Evolutionary conservation across 1,140 invertebrate genomes (phyloP).

Genomic region (Sarcophaga peregrina): DNA sequence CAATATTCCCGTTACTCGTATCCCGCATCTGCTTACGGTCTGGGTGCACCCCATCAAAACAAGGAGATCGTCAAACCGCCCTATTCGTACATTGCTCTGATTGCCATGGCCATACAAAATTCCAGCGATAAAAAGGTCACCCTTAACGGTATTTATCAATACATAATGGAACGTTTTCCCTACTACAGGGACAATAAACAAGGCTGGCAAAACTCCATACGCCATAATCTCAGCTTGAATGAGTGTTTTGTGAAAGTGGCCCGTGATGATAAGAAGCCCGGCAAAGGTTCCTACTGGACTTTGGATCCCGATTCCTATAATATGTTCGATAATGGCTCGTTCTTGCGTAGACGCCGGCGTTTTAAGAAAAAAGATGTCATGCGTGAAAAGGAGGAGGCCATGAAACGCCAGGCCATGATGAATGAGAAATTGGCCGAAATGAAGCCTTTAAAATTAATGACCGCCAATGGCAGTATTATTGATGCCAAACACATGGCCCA

Average conservation of each 20-base stretch:
- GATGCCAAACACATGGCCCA: constrained; percentile 64
- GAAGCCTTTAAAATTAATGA: constrained; percentile 65
- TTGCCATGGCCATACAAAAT: constrained; percentile 97
- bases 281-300: constrained; percentile 98
- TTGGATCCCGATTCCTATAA: constrained; percentile 96
- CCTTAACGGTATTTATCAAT: constrained; percentile 97
- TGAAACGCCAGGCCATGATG: constrained; percentile 76
- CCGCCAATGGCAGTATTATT: constrained; percentile 59
- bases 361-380: constrained; percentile 97
- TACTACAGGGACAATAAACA: constrained; percentile 98
- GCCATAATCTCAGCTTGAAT: constrained; percentile 97
- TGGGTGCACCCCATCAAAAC: constrained; percentile 78
- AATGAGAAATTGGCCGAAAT: constrained; percentile 66
- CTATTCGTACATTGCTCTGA: constrained; percentile 97
- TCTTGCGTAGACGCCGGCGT: constrained; percentile 86
- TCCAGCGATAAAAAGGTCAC: constrained; percentile 94
- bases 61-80: constrained; percentile 96
- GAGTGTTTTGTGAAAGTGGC: constrained; percentile 98
- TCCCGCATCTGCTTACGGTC: constrained; percentile 66
- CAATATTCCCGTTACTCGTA: constrained; percentile 81
- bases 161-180: constrained; percentile 97
- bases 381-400: constrained; percentile 86
- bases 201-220: constrained; percentile 94
- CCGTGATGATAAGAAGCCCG: constrained; percentile 91
- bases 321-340: constrained; percentile 99